Evolutionary conservation across 53 echinoderm and acorn worm genomes (phyloP), one percentile per base, ranked within the genome.

Genomic region (Paelopatides confundens): DNA sequence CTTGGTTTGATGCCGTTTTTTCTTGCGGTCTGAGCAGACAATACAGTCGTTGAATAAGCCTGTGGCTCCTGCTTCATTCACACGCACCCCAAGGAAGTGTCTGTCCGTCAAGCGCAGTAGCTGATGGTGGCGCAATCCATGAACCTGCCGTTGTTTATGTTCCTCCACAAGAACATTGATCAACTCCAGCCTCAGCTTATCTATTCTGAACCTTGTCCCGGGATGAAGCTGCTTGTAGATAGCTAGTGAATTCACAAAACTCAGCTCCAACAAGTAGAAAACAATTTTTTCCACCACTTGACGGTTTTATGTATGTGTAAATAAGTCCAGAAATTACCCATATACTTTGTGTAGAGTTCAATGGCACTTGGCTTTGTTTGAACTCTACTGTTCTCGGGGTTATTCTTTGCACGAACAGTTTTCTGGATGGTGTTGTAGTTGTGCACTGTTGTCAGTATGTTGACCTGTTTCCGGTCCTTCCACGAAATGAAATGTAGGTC

Each of bases 391-490:
- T 76, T n/a, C n/a, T n/a, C n/a, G n/a, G n/a, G n/a, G n/a, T n/a
- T n/a, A n/a, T n/a, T n/a, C n/a, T n/a, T n/a, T n/a, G n/a, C n/a
- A n/a, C n/a, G n/a, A n/a, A n/a, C n/a, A n/a, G n/a, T n/a, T n/a
- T n/a, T n/a, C n/a, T 76, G 14, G 77, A 86, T 26, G 18, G 36
- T 47, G 12, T 31, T 31, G 49, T 30, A 69, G 49, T 86, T 86
- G 48, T 86, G 86, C 2, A 86, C 34, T 26, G 48, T 71, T 11
- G 38, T 86, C 49, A 86, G 15, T 9, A 86, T 12, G 14, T 36
- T 85, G 1, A 85, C 38, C 85, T 64, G 40, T 66, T 38, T 64
- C 70, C 49, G 47, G 71, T 86, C 86, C 1, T 37, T 43, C 86
- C 86, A 86, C 11, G 0, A 49, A 8, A 87, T 39, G 30, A 74